A percentile compares a stretch with the other conserved stretches of the same genome.
These are phyloP conservation scores for Temnopleurus reevesii DNA, from an alignment of 53 echinoderm and acorn worm species.

Conservation along the genomic window DNA sequence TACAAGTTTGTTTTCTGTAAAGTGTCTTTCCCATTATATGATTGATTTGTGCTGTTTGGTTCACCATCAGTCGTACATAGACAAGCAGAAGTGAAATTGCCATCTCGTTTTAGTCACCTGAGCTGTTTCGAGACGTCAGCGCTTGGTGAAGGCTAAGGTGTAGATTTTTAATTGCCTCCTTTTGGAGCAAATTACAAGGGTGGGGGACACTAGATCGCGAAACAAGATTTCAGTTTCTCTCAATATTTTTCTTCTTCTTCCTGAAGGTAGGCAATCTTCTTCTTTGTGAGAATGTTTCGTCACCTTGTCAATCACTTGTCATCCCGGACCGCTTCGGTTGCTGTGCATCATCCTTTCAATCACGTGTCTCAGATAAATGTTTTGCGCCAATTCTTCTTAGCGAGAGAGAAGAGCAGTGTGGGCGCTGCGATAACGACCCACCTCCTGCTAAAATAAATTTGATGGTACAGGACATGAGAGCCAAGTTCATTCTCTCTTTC, in stretches of 20 bases:
- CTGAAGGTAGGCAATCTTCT: background rate
- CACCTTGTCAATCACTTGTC: slow-evolving; percentile 53
- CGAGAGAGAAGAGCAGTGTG: slow-evolving; percentile 46
- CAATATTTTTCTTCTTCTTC: background rate
- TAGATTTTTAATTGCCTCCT: slow-evolving; percentile 41
- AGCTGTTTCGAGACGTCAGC: background rate
- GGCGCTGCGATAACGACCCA: slow-evolving; percentile 50
- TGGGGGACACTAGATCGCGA: background rate
- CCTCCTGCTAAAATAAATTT: slow-evolving; percentile 53
- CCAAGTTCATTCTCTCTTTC: background rate
- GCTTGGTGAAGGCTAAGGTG: slow-evolving; percentile 3
- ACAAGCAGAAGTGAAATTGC: background rate
- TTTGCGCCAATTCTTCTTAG: slow-evolving; percentile 47
- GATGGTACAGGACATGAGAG: slow-evolving; percentile 40
- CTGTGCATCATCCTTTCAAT: slow-evolving; percentile 29
- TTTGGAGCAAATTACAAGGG: background rate
- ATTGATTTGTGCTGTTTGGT: slow-evolving; percentile 11
- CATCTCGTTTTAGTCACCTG: slow-evolving; percentile 3
- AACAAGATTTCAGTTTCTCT: slow-evolving; percentile 4
- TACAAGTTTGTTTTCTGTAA: too few species aligned
- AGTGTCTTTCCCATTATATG: slow-evolving; percentile 7
- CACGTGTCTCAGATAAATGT: slow-evolving; percentile 52
- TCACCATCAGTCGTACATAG: too few species aligned
- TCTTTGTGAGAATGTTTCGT: slow-evolving; percentile 34
- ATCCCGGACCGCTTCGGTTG: slow-evolving; percentile 17